These are phyloP conservation scores for Ctenicera cuprea DNA, from an alignment of 2,888 invertebrate genomes.

Conservation along the genomic window DNA sequence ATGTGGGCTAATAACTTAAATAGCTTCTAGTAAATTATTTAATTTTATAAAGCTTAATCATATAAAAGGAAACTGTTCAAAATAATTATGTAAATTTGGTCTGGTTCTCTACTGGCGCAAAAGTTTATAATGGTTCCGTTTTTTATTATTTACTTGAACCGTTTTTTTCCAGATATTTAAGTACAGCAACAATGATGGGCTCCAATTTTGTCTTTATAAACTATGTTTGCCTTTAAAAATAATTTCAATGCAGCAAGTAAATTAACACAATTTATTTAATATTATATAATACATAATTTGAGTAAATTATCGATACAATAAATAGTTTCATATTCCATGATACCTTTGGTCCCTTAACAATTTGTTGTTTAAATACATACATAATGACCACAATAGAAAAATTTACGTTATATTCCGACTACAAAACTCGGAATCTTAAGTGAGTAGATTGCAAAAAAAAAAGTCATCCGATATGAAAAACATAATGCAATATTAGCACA, in stretches of 20 bases:
- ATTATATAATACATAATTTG: slow-evolving; percentile 48
- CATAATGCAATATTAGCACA: slow-evolving; percentile 8
- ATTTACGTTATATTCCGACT: slow-evolving; percentile 15
- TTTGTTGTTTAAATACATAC: slow-evolving; percentile 55
- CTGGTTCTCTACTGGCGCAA: too few relatives aligned
- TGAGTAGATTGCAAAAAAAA: slow-evolving; percentile 3
- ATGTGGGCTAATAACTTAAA: too few relatives aligned
- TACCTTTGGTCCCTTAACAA: slow-evolving; percentile 70
- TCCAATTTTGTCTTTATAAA: too few relatives aligned
- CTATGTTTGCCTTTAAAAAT: too few relatives aligned
- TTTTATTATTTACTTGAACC: too few relatives aligned
- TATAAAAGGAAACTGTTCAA: too few relatives aligned
- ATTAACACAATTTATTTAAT: slow-evolving; percentile 39
- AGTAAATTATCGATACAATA: slow-evolving; percentile 63
- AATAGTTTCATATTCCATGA: slow-evolving; percentile 68
- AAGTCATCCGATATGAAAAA: background rate
- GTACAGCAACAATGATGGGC: too few relatives aligned
- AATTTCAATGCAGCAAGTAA: background rate
- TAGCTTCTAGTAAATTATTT: too few relatives aligned
- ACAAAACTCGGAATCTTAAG: slow-evolving; percentile 1
- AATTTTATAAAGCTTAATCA: too few relatives aligned
- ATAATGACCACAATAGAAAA: slow-evolving; percentile 43
- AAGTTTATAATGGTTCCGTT: too few relatives aligned
- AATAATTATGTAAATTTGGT: too few relatives aligned
- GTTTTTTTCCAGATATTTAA: too few relatives aligned